These are phyloP conservation scores for Sphaeridia pumilis DNA, from an alignment of 2,888 invertebrate species.

Conservation along the genomic window DNA sequence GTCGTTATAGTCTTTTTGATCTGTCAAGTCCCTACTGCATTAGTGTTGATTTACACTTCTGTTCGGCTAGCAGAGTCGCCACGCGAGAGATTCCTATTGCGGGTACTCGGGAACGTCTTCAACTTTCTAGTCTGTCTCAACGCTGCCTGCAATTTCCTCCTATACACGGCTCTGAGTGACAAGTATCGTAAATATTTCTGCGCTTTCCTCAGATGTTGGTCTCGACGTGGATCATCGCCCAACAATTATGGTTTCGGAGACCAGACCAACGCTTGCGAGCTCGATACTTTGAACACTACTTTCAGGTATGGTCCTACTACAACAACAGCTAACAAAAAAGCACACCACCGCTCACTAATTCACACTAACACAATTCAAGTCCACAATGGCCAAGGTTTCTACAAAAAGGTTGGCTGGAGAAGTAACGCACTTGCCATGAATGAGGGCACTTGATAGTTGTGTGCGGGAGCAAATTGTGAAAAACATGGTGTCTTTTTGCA, in stretches of 20 bases:
- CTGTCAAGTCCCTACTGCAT: slow-evolving; percentile 60
- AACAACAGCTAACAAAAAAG: no score
- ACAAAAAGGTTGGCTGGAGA: no score
- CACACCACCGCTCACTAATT: no score
- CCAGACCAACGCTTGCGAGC: slow-evolving; percentile 13
- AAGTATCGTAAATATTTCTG: slow-evolving; percentile 49
- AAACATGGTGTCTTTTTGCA: no score
- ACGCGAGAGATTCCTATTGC: slow-evolving; percentile 36
- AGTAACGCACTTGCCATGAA: no score
- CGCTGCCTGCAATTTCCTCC: slow-evolving; percentile 62
- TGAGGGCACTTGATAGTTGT: no score
- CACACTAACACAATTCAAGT: no score
- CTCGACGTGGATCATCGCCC: neutral
- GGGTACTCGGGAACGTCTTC: slow-evolving; percentile 56
- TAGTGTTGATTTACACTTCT: slow-evolving; percentile 46
- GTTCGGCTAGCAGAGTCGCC: slow-evolving; percentile 48
- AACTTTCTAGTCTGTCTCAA: slow-evolving; percentile 59
- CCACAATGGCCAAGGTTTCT: no score
- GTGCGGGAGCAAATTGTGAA: no score
- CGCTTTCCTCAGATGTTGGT: slow-evolving; percentile 22
- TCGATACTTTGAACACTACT: slow-evolving; percentile 15
- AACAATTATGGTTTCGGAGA: neutral
- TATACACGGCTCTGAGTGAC: slow-evolving; percentile 64
- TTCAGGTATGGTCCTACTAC: no score
- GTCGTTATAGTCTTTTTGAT: slow-evolving; percentile 42